Evolutionary conservation across 2,888 invertebrate species (phyloP).

Genomic region (Colostygia pectinataria): DNA sequence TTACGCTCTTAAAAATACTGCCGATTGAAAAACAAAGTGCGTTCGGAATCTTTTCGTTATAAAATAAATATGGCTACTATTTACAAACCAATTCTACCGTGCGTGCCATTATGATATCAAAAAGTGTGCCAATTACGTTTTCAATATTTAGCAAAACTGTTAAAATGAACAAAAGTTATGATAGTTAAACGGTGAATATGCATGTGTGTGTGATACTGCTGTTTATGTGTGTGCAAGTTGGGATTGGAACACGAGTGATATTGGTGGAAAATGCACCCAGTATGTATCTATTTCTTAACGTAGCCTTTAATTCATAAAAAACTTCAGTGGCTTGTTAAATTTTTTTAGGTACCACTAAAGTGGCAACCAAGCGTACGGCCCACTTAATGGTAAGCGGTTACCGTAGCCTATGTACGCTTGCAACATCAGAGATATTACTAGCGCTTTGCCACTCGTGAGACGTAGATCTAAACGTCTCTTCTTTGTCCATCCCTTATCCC

Average conservation of each 20-base stretch:
- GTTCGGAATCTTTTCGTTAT: conserved; percentile 5
- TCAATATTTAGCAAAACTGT: conserved; percentile 18
- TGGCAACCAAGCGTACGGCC: too few relatives aligned
- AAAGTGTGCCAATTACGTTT: conserved; percentile 1
- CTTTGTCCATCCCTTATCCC: too few relatives aligned
- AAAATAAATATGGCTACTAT: neutral
- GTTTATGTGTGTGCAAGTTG: conserved; percentile 55
- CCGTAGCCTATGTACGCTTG: too few relatives aligned
- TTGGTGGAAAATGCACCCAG: conserved; percentile 78
- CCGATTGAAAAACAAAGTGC: conserved; percentile 1
- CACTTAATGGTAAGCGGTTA: too few relatives aligned
- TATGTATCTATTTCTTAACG: conserved; percentile 43
- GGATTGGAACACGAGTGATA: conserved; percentile 66
- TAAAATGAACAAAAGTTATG: conserved; percentile 35
- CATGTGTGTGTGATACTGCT: conserved; percentile 53
- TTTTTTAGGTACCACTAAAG: too few relatives aligned
- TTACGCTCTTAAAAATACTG: conserved; percentile 2
- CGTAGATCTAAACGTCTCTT: too few relatives aligned
- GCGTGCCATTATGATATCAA: conserved; percentile 4
- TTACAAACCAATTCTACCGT: neutral
- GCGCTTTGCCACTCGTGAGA: too few relatives aligned
- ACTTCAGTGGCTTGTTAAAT: too few relatives aligned
- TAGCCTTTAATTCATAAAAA: too few relatives aligned
- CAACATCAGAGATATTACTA: too few relatives aligned
- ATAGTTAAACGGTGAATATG: conserved; percentile 63